phyloP scores from a whole-genome alignment of 2,888 invertebrate genomes.

The Sturmia bella region DNA sequence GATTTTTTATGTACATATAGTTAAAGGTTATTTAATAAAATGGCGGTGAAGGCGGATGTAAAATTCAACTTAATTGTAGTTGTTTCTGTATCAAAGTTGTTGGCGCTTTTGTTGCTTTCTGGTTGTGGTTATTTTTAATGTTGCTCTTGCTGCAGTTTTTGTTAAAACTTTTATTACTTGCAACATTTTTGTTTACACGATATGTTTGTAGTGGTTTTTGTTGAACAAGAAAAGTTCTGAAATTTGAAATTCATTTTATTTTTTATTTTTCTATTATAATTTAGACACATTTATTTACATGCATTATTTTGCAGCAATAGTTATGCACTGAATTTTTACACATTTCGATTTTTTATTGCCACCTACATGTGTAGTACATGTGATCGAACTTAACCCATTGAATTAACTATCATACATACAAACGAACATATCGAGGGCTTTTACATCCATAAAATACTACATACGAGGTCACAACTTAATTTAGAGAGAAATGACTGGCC shows the following conservation, averaged over 20 bases:
- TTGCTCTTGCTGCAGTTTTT: slow-evolving; percentile 20
- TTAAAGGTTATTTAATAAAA: slow-evolving; percentile 25
- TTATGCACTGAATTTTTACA: slow-evolving; percentile 21
- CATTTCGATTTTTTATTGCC: slow-evolving; percentile 9
- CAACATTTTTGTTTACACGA: slow-evolving; percentile 77
- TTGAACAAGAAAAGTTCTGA: slow-evolving; percentile 1
- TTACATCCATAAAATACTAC: too few relatives aligned
- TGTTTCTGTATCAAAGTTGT: slow-evolving; percentile 23
- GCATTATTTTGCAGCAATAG: slow-evolving; percentile 7
- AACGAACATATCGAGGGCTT: too few relatives aligned
- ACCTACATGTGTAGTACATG: too few relatives aligned
- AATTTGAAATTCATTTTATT: slow-evolving; percentile 69
- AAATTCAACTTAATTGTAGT: slow-evolving; percentile 47
- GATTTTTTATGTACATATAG: slow-evolving; percentile 3
- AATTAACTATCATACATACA: neutral
- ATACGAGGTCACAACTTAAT: too few relatives aligned
- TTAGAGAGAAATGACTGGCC: too few relatives aligned
- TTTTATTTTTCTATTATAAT: slow-evolving; percentile 78
- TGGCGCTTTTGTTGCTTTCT: slow-evolving; percentile 30
- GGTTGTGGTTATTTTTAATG: slow-evolving; percentile 11
- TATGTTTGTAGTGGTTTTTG: slow-evolving; percentile 28
- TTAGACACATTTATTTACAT: slow-evolving; percentile 77
- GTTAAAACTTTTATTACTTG: slow-evolving; percentile 63
- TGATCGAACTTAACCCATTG: slow-evolving; percentile 11
- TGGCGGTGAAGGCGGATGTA: slow-evolving; percentile 43